phyloP scores from a whole-genome alignment of 2,888 invertebrate genomes.

The Philereme transversata region DNA sequence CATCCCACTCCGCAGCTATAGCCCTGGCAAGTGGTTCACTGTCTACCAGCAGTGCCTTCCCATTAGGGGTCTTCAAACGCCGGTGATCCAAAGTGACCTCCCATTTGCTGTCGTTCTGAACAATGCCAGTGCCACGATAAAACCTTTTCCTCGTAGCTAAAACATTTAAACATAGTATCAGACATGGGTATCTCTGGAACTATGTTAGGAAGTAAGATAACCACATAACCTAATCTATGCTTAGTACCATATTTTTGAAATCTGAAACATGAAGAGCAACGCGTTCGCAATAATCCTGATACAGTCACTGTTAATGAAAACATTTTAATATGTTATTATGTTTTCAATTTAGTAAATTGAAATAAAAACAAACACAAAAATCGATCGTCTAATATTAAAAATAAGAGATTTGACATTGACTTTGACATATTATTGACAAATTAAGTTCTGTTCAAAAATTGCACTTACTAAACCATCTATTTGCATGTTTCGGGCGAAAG shows the following conservation, averaged over 20 bases:
- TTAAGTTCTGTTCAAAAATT: too few relatives aligned
- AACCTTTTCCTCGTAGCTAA: slow-evolving; percentile 86
- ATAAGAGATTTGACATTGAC: too few relatives aligned
- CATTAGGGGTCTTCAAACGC: slow-evolving; percentile 95
- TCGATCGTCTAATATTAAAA: too few relatives aligned
- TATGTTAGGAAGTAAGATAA: too few relatives aligned
- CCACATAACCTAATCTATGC: slow-evolving; percentile 1
- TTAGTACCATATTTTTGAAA: slow-evolving; percentile 58
- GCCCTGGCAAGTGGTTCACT: slow-evolving; percentile 96
- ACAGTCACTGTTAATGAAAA: slow-evolving; percentile 41
- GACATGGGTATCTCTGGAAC: too few relatives aligned
- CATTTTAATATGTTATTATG: slow-evolving; percentile 42
- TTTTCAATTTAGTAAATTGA: too few relatives aligned
- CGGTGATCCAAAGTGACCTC: slow-evolving; percentile 95
- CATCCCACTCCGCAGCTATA: slow-evolving; percentile 97
- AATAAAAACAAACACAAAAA: not conserved
- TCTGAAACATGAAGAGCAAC: slow-evolving; percentile 46
- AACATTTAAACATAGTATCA: slow-evolving; percentile 32
- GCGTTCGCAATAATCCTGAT: slow-evolving; percentile 41
- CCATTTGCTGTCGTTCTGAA: slow-evolving; percentile 88
- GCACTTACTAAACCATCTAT: too few relatives aligned
- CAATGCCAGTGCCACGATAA: slow-evolving; percentile 88
- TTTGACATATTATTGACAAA: too few relatives aligned
- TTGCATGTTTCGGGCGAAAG: too few relatives aligned
- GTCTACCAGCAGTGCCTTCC: slow-evolving; percentile 89